A percentile compares a stretch with the other conserved stretches of the same genome.
Conservation (phyloP, 2,888 invertebrate species). For the Troglohyphantes excavatus region DNA sequence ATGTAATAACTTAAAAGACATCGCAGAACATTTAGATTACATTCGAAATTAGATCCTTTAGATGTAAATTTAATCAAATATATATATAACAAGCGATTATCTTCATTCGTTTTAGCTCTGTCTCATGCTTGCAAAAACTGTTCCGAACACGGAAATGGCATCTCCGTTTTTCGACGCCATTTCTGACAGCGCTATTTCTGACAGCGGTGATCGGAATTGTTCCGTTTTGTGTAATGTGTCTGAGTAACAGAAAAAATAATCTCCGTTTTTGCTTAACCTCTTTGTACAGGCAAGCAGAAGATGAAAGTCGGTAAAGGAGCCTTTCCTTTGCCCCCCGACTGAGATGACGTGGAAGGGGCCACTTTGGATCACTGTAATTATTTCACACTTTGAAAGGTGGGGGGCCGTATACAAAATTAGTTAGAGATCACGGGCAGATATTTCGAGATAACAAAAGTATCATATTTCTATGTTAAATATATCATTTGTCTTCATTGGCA, state of each 20-base stretch:
- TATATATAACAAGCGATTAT: no score
- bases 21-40: no score
- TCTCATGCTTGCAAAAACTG: no score
- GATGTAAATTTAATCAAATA: no score
- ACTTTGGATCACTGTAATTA: conserved; percentile 67
- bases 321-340: conserved; percentile 54
- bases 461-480: neutral
- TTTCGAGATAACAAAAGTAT: no score
- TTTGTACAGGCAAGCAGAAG: conserved; percentile 3
- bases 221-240: no score
- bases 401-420: conserved; percentile 27
- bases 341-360: conserved; percentile 55
- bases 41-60: no score
- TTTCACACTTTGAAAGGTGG: conserved; percentile 33
- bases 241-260: conserved; percentile 18
- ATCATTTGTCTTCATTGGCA: neutral
- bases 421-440: no score
- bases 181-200: neutral
- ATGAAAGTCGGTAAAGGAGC: conserved; percentile 55
- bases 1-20: no score
- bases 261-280: conserved; percentile 20
- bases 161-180: neutral
- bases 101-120: no score
- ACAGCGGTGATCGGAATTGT: conserved; percentile 26
- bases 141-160: neutral